Conservation (phyloP, 2,113 vertebrate species). For the Campylomormyrus tamandua region DNA sequence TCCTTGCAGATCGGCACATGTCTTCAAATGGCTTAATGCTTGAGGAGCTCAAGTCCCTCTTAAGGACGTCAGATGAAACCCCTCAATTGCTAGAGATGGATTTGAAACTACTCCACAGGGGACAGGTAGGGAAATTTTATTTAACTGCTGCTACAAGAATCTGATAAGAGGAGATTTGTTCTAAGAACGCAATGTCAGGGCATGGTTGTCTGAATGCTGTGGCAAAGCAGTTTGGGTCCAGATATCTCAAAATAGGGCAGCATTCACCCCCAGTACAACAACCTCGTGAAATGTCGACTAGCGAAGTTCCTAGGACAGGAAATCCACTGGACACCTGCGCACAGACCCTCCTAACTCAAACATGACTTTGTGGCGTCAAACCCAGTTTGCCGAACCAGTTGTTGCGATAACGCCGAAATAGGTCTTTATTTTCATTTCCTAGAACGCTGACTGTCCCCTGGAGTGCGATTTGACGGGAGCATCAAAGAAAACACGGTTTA, state of each 20-base stretch:
- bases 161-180: conserved; percentile 64
- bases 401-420: background rate
- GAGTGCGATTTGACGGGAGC: background rate
- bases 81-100: conserved; percentile 54
- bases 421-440: background rate
- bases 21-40: conserved; percentile 56
- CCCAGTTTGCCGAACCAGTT: background rate
- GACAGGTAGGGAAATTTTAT: conserved; percentile 51
- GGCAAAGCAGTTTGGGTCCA: background rate
- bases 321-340: background rate
- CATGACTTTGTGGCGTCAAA: background rate
- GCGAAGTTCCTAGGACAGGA: background rate
- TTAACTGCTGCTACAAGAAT: conserved; percentile 57
- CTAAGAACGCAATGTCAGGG: conserved; percentile 61
- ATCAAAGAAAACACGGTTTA: background rate
- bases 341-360: background rate
- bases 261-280: background rate
- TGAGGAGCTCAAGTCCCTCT: conserved; percentile 50
- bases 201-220: conserved; percentile 59
- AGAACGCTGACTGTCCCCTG: background rate
- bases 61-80: conserved; percentile 60
- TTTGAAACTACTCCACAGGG: conserved; percentile 43
- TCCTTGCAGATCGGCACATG: conserved; percentile 19
- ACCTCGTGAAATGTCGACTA: background rate
- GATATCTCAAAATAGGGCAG: background rate